Evolutionary conservation across 2,797 vertebrate species (phyloP), one percentile per base, ranked within the genome.

Genomic region (Tauraco hartlaubi): DNA sequence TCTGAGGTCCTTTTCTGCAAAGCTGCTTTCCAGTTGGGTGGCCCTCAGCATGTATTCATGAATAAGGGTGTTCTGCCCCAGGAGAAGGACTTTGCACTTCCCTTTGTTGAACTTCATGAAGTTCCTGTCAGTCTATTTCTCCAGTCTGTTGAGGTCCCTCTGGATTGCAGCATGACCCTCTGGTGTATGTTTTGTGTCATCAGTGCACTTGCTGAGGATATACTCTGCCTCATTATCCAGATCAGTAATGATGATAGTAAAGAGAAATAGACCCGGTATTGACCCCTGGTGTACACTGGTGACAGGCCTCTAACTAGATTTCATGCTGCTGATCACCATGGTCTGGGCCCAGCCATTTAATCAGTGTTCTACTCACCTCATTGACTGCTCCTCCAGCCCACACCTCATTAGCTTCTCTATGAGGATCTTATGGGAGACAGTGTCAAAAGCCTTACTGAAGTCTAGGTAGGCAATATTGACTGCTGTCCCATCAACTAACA

Each of bases 301-400:
- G 29, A 54, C 17, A 2, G 1, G 11, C 11, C 8, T 46, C 35
- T 35, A 31, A 4, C 10, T 23, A 54, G 16, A 54, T 63, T 37
- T 76, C 2, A 0, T 20, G 3, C 21, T 1, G 0, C 9, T 37
- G 29, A 17, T 71, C 16, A 59, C 11, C 29, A 35, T 1, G 1
- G 7, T 54, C 29, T 43, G 39, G 13, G 15, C 23, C 63, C 22
- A n/a, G 29, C 6, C 31, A 28, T 63, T 72, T 29, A 79, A 7
- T 8, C 17, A 20, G 0, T 72, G 82, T 80, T 92, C 44, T 23
- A 1, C 25, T 15, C 5, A 18, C 11, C 2, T 49, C 28, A 28
- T 1, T 83, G 5, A 18, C 17, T 63, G 22, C 22, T 35, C 17
- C 37, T 67, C 20, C 15, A 55, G 12, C 3, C 12, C 11, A 44